Base-by-base conservation (phyloP, 2,888 invertebrate genomes). In the Apodemia duryi region DNA sequence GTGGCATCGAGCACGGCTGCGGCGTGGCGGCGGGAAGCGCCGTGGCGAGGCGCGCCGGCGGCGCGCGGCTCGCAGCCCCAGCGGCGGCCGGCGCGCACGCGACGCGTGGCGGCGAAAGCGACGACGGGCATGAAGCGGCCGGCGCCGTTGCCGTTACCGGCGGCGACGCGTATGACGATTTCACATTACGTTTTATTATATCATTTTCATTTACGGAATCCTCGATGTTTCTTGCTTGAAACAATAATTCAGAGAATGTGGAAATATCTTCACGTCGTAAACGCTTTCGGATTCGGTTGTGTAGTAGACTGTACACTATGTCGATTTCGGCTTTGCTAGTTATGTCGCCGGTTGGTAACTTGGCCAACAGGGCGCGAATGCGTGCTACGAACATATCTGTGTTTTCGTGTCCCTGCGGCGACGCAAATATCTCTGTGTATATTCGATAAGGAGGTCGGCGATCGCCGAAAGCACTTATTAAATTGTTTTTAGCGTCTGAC, bases 401-500 rank as follows among this genome's bases (percentile, higher is more conserved):
- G 43, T 32, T 29, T 35, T 38, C 38, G 7, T 9, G 2, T 38
- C 38, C 38, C 38, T 38, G 38, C 38, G 38, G 38, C 38, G 38
- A 9, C 46, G n/a, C 32, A 32, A 60, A 64, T 60, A 64, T 13
- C 13, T 57, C 64, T 2, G 21, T 28, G 41, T 64, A 64, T 6
- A 64, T 35, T 43, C 60, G 41, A 35, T 64, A 46, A 38, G 38
- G 38, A 38, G 38, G 38, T 11, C 46, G 64, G 13, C 51, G 57
- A 46, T 52, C 38, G 10, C 61, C 64, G 60, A 49, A 64, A 6
- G 64, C 43, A 28, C 43, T 60, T 11, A 13, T 60, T 28, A 64
- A 21, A 9, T n/a, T 28, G 9, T 46, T 11, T 2, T 35, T 29
- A 6, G 61, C 61, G 6, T 64, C 46, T 9, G 28, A 6, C 64